Evolutionary conservation across 1,140 invertebrate genomes (phyloP).

Genomic region (Papilio dardanus): DNA sequence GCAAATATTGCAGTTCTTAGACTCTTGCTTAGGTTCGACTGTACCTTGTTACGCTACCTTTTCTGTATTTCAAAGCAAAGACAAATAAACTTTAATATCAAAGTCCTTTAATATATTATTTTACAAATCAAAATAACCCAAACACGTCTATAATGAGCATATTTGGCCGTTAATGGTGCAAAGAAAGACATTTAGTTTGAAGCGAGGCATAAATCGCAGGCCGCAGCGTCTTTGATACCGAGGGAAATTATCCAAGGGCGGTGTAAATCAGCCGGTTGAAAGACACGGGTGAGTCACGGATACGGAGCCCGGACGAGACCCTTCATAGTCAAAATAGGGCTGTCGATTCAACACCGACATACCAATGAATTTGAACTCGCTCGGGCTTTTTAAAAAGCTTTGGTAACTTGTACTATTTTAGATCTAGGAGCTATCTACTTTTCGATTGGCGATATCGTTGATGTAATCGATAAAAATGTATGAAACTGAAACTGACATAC

Average conservation of each 20-base stretch:
- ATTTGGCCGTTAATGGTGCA: background rate
- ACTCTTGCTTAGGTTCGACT: too few relatives aligned
- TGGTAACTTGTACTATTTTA: too few relatives aligned
- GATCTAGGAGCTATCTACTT: too few relatives aligned
- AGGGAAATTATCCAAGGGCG: background rate
- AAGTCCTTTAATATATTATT: background rate
- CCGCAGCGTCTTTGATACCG: slow-evolving; percentile 10
- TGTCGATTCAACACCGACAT: background rate
- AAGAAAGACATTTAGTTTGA: slow-evolving; percentile 16
- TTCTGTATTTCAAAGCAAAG: background rate
- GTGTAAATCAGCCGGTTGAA: slow-evolving; percentile 11
- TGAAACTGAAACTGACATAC: too few relatives aligned
- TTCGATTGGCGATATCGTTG: too few relatives aligned
- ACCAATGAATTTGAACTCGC: too few relatives aligned
- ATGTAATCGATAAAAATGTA: too few relatives aligned
- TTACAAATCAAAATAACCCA: slow-evolving; percentile 8
- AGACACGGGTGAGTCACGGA: background rate
- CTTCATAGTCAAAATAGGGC: background rate
- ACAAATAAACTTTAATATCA: background rate
- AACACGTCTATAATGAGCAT: slow-evolving; percentile 19
- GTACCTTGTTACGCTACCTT: background rate
- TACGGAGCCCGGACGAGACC: background rate
- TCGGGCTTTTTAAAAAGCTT: too few relatives aligned
- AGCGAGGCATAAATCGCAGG: slow-evolving; percentile 10
- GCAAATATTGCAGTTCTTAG: too few relatives aligned